A percentile compares a stretch with the other conserved stretches of the same genome.
These are phyloP conservation scores for Pseudeuparius sepicola DNA, from an alignment of 2,888 invertebrate species.

Conservation along the genomic window DNA sequence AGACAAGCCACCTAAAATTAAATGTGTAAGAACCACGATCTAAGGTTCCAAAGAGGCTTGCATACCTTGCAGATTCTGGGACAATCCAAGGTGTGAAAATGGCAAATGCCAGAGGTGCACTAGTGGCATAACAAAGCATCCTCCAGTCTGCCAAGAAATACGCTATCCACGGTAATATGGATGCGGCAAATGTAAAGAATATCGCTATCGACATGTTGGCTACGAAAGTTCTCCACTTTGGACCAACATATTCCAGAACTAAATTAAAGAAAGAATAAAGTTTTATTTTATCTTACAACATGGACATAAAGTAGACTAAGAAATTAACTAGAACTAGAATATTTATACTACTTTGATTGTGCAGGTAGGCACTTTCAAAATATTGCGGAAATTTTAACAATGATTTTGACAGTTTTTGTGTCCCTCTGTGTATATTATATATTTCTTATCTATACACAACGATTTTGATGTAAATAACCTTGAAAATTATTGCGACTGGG, in stretches of 20 bases:
- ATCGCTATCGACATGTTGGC: slow-evolving; percentile 86
- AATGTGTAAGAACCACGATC: background rate
- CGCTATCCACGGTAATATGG: slow-evolving; percentile 76
- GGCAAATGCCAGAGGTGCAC: slow-evolving; percentile 63
- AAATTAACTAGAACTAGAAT: too few species aligned
- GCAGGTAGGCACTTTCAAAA: too few species aligned
- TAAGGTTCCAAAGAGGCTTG: slow-evolving; percentile 1
- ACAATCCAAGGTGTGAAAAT: slow-evolving; percentile 66
- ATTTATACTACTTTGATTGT: too few species aligned
- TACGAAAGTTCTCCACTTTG: slow-evolving; percentile 82
- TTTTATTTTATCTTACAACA: background rate
- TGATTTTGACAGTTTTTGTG: too few species aligned
- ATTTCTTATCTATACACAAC: too few species aligned
- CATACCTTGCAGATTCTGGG: slow-evolving; percentile 75
- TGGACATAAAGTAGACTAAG: too few species aligned
- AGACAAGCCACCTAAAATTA: slow-evolving; percentile 65
- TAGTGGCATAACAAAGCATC: slow-evolving; percentile 63
- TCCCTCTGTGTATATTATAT: too few species aligned
- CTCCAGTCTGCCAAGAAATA: slow-evolving; percentile 73
- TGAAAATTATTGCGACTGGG: too few species aligned
- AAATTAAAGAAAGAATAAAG: slow-evolving; percentile 29
- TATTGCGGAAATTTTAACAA: too few species aligned
- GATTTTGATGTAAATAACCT: too few species aligned
- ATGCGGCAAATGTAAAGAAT: slow-evolving; percentile 76
- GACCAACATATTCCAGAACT: slow-evolving; percentile 84